Base-by-base conservation (phyloP, 2,113 vertebrate genomes). In the Thalassarche chlororhynchos region DNA sequence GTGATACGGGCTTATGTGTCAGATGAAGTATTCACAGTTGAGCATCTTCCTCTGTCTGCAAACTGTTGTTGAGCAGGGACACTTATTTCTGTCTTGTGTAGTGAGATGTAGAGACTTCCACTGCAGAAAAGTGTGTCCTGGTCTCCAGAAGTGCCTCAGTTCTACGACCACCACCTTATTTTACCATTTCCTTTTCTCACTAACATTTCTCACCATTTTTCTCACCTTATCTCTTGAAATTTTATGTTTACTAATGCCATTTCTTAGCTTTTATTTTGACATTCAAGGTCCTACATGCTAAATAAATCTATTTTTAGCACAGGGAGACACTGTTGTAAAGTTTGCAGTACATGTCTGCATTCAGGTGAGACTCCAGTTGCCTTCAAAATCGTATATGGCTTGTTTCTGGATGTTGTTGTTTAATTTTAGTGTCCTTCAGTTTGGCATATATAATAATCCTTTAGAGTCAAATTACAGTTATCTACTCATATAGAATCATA, bases 1-100 rank as follows among this genome's bases (percentile, higher is more conserved):
- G 8, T 36, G 18, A 34, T 51, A 57, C 0, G 1, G 5, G 28
- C 3, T 84, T 71, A 11, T 25, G 18, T 40, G 7, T 55, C 42
- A 76, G 28, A 40, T 32, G 47, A 51, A 36, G 13, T 40, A 46
- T 42, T 80, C 29, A 25, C 0, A 1, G 32, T 1, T 42, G 19
- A 77, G 7, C n/a, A 52, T 40, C 47, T 49, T 44, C n/a, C 49
- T 64, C 55, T 71, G 6, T 21, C 61, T 51, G 23, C 5, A 68
- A 72, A 31, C 6, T 49, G 12, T 12, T 60, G 32, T 21, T 83
- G 26, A 86, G 12, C 26, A 58, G 28, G 26, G 12, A 25, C 1
- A 3, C 3, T 23, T 62, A 4, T 40, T 76, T 60, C 24, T 69
- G 7, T 58, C 12, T 42, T 69, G 9, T 20, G 7, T 34, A 42